A percentile compares a stretch with the other conserved stretches of the same genome.
Evolutionary conservation across 1,140 invertebrate genomes (phyloP).

Genomic region (Ptiloglossa arizonensis): DNA sequence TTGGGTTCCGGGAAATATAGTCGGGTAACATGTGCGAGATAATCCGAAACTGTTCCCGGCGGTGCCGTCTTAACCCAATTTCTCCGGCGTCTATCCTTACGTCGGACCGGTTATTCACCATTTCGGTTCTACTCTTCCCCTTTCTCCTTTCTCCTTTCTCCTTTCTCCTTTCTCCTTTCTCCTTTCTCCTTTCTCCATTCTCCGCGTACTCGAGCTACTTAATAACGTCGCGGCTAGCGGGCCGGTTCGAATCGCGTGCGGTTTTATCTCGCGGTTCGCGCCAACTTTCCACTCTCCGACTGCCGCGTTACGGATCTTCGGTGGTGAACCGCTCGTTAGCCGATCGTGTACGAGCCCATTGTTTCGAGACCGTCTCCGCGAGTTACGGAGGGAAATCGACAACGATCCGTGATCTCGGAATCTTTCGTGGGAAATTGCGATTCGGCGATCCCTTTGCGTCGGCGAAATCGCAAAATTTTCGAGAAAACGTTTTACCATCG

Average conservation of each 20-base stretch:
- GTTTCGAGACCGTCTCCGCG: neutral
- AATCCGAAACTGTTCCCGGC: slow-evolving; percentile 70
- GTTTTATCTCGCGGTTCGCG: slow-evolving; percentile 54
- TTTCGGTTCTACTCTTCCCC: slow-evolving; percentile 33
- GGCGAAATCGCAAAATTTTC: no score
- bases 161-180: slow-evolving; percentile 2
- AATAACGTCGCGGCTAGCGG: neutral
- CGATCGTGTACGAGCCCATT: slow-evolving; percentile 5
- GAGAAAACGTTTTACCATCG: no score
- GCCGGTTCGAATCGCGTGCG: slow-evolving; percentile 10
- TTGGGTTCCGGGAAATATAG: slow-evolving; percentile 39
- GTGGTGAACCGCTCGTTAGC: slow-evolving; percentile 66
- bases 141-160: no score
- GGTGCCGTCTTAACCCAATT: slow-evolving; percentile 74
- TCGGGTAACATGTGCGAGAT: slow-evolving; percentile 65
- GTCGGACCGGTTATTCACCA: slow-evolving; percentile 62
- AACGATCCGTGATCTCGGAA: neutral
- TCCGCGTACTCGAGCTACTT: neutral
- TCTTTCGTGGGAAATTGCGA: no score
- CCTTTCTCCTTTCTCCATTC: slow-evolving; percentile 5
- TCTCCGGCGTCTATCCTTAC: slow-evolving; percentile 63
- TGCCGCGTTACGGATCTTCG: slow-evolving; percentile 47
- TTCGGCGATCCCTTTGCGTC: no score
- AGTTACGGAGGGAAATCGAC: neutral
- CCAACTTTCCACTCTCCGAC: slow-evolving; percentile 34